Evolutionary conservation across 2,797 vertebrate species (phyloP).

Genomic region (Selene dorsalis): DNA sequence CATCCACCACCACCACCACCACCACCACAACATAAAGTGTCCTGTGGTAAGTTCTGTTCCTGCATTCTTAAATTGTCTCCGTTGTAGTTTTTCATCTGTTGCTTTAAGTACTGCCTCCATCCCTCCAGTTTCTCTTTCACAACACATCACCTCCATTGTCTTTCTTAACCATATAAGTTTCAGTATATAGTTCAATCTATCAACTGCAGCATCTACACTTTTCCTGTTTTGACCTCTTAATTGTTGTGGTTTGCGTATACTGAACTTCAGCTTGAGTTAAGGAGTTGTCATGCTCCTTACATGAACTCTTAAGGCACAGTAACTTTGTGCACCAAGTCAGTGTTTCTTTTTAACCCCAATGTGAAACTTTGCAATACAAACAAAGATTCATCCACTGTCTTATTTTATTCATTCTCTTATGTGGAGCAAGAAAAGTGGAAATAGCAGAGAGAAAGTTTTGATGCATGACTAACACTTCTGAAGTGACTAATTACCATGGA

Average conservation of each 20-base stretch:
- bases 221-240: conserved; percentile 35
- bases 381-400: neutral
- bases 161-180: conserved; percentile 7
- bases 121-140: conserved; percentile 18
- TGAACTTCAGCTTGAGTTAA: conserved; percentile 22
- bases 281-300: conserved; percentile 11
- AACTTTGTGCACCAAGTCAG: neutral
- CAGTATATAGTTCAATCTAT: conserved; percentile 12
- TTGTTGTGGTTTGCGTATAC: conserved; percentile 41
- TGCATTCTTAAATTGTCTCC: conserved; percentile 15
- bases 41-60: conserved; percentile 87
- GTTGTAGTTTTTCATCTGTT: conserved; percentile 15
- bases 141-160: conserved; percentile 27
- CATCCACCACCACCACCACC: conserved; percentile 52
- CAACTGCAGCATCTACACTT: conserved; percentile 28
- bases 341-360: neutral
- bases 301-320: neutral
- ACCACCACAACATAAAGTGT: conserved; percentile 77
- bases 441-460: neutral
- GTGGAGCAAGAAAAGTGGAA: neutral
- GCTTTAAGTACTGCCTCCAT: conserved; percentile 6
- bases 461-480: neutral
- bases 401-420: neutral
- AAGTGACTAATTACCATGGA: no score
- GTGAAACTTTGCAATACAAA: neutral